Base-by-base conservation (phyloP, 2,797 vertebrate genomes). In the Ptychadena robeensis region DNA sequence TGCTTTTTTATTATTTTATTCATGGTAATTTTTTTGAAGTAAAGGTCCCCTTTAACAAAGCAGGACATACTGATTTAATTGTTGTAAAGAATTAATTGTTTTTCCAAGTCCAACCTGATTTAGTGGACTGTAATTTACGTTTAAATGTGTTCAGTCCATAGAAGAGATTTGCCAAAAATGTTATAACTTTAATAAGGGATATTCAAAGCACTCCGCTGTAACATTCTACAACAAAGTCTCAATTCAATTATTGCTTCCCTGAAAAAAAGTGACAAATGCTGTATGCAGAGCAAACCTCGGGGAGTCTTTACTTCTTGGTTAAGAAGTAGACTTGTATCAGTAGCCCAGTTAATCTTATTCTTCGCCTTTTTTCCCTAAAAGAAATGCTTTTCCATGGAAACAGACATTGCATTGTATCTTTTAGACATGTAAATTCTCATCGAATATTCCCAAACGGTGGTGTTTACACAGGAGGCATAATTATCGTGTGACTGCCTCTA, bases 311-410 rank as follows among this genome's bases (percentile, higher is more conserved):
- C 22, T 67, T 48, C n/a, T 53, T 35, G 40, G 38, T 9, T 11
- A 14, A 14, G 34, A 18, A 25, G 64, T 68, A n/a, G 18, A 4
- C 63, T 25, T 77, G 30, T 77, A 66, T 44, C 74, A 77, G 38
- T 48, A 44, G 66, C 74, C 35, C 27, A 15, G 28, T 31, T 78
- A 67, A 67, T 67, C 75, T 40, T n/a, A 38, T 71, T 80, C 34
- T 61, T 69, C 22, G 65, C n/a, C 12, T 37, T 53, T 35, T 69
- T 59, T n/a, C n/a, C 31, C 65, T 37, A 68, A 70, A 10, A 79
- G 40, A 59, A 79, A 25, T 37, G 15, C 27, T 28, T 70, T 79
- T 25, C 53, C 77, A 70, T 79, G 30, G 77, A 70, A 66, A 79
- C 67, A 59, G 77, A 70, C 66, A 61, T 68, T 34, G 18, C 31